phyloP scores from a whole-genome alignment of 1,140 invertebrate species.

The Pomacea maculata region DNA sequence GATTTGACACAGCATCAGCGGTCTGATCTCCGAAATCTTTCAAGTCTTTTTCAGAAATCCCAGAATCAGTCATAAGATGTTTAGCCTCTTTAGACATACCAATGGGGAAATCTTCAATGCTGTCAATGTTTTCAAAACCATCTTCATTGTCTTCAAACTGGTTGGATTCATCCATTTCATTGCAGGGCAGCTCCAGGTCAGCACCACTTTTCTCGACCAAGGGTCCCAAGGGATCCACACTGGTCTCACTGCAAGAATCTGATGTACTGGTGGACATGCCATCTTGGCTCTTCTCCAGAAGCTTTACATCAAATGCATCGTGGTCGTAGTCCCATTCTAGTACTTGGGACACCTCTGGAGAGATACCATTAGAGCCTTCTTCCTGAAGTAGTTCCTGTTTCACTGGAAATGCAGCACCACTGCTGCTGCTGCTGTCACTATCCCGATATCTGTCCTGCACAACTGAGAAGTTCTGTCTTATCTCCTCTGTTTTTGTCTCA shows the following conservation, averaged over 20 bases:
- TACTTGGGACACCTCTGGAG: slow-evolving; percentile 33
- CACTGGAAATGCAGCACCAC: not conserved
- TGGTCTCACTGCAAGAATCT: slow-evolving; percentile 29
- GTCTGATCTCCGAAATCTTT: slow-evolving; percentile 11
- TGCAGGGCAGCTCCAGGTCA: slow-evolving; percentile 5
- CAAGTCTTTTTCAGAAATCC: slow-evolving; percentile 44
- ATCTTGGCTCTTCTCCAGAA: slow-evolving; percentile 19
- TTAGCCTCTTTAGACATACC: slow-evolving; percentile 27
- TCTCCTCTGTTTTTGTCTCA: too few species aligned
- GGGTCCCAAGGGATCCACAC: slow-evolving; percentile 8
- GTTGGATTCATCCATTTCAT: slow-evolving; percentile 21
- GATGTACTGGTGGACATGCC: slow-evolving; percentile 31
- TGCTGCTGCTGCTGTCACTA: slow-evolving; percentile 13
- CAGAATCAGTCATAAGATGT: slow-evolving; percentile 52
- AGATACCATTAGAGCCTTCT: slow-evolving; percentile 30
- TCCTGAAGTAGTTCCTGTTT: slow-evolving; percentile 20
- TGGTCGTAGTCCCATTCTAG: slow-evolving; percentile 37
- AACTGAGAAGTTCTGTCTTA: slow-evolving; percentile 5
- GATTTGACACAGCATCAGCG: slow-evolving; percentile 8
- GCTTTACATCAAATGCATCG: slow-evolving; percentile 33
- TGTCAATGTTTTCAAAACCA: slow-evolving; percentile 36
- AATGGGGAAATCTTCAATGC: slow-evolving; percentile 28
- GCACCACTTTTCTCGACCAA: slow-evolving; percentile 10
- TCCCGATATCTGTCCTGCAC: not conserved
- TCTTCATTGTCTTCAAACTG: slow-evolving; percentile 27